Evolutionary conservation across 2,888 invertebrate genomes (phyloP).

Genomic region (Rutpela maculata): DNA sequence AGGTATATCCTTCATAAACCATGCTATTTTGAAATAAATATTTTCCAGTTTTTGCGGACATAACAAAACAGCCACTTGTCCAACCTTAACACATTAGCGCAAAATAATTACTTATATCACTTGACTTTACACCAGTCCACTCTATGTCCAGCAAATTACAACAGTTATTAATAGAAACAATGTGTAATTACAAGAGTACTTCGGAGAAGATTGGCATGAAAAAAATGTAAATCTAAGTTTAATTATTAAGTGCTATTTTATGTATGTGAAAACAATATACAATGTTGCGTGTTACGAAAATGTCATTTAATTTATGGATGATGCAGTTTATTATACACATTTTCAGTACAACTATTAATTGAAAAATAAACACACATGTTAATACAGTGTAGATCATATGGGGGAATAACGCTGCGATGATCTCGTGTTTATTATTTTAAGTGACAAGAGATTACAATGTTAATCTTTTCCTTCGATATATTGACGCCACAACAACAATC

Average conservation of each 20-base stretch:
- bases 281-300: conserved; percentile 21
- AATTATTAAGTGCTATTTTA: conserved; percentile 11
- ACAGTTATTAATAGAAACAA: background rate
- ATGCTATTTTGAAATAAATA: no score
- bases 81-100: background rate
- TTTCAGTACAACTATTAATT: conserved; percentile 54
- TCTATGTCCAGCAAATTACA: background rate
- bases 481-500: conserved; percentile 20
- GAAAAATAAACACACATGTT: conserved; percentile 62
- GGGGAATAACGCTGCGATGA: conserved; percentile 39
- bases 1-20: no score
- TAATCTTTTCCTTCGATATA: conserved; percentile 39
- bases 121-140: background rate
- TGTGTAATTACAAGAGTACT: conserved; percentile 3
- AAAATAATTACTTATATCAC: conserved; percentile 1
- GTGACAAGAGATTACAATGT: conserved; percentile 56
- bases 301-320: conserved; percentile 26
- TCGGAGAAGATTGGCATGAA: background rate
- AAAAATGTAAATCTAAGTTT: conserved; percentile 21
- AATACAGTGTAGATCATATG: conserved; percentile 50
- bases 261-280: conserved; percentile 13
- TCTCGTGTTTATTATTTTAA: conserved; percentile 52
- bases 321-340: conserved; percentile 24
- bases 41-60: background rate
- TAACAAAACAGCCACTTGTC: background rate